Percentiles rank a stretch among this genome's conserved stretches.
Conservation (phyloP, 2,888 invertebrate species). For the Eilema sororculum region DNA sequence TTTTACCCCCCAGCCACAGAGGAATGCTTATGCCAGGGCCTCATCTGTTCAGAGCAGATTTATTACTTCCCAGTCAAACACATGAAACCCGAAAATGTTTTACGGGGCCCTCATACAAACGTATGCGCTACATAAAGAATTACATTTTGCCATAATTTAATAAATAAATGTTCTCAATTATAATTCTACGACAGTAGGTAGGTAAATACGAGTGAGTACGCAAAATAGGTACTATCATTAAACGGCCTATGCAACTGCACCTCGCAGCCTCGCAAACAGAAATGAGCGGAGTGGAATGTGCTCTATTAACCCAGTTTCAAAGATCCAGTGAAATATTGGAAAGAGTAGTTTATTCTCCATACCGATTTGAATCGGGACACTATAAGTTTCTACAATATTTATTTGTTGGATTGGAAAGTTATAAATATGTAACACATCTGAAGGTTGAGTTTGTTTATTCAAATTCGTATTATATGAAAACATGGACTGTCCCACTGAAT, state of each 20-base stretch:
- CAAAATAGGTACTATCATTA: slow-evolving; percentile 3
- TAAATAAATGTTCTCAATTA: neutral
- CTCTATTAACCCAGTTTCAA: slow-evolving; percentile 52
- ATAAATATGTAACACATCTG: too few species aligned
- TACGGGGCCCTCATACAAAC: too few species aligned
- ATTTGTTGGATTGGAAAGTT: neutral
- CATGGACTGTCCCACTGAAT: too few species aligned
- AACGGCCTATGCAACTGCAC: slow-evolving; percentile 14
- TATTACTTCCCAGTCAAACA: too few species aligned
- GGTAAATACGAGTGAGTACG: neutral
- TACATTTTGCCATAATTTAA: neutral
- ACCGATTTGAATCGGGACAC: slow-evolving; percentile 26
- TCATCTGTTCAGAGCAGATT: too few species aligned
- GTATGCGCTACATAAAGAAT: too few species aligned
- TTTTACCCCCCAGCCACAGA: too few species aligned
- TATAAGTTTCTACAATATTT: neutral
- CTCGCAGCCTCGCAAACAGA: slow-evolving; percentile 16
- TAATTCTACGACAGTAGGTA: neutral
- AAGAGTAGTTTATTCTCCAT: slow-evolving; percentile 36
- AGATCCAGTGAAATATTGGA: slow-evolving; percentile 37
- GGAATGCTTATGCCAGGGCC: too few species aligned
- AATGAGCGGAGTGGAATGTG: slow-evolving; percentile 25
- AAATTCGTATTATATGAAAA: too few species aligned
- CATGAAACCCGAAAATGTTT: too few species aligned
- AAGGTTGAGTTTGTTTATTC: too few species aligned